Conservation (phyloP, 2,113 vertebrate species). For the Pungitius pungitius region DNA sequence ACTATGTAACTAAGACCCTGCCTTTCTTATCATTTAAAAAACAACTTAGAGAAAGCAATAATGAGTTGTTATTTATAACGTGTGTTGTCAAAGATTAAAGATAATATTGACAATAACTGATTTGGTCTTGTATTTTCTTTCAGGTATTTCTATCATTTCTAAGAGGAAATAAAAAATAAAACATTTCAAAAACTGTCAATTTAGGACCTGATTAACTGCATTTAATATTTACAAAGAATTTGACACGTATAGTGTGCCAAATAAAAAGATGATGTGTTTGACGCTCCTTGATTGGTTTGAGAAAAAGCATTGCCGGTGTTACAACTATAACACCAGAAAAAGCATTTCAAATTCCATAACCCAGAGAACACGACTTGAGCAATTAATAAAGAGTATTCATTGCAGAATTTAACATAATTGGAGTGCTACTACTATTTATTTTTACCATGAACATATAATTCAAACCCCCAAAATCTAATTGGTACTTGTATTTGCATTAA, state of each 20-base stretch:
- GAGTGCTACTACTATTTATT: constrained; percentile 2
- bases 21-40: constrained; percentile 62
- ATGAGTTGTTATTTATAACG: constrained; percentile 73
- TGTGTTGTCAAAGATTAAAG: constrained; percentile 72
- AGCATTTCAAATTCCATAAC: background rate
- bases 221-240: background rate
- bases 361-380: background rate
- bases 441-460: background rate
- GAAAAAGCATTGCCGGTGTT: background rate
- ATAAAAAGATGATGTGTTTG: background rate
- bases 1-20: constrained; percentile 62
- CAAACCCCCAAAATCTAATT: too few relatives aligned
- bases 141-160: background rate
- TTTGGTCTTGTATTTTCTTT: background rate
- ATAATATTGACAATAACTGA: constrained; percentile 60
- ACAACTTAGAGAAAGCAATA: constrained; percentile 74
- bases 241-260: background rate
- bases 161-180: background rate
- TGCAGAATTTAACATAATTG: background rate
- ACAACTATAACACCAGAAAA: background rate
- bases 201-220: background rate
- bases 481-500: background rate
- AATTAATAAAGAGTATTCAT: background rate
- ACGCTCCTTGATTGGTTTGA: background rate
- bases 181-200: background rate